Evolutionary conservation across 2,888 invertebrate species (phyloP), one percentile per base, ranked within the genome.

Genomic region (Lasioglossum oenotherae): DNA sequence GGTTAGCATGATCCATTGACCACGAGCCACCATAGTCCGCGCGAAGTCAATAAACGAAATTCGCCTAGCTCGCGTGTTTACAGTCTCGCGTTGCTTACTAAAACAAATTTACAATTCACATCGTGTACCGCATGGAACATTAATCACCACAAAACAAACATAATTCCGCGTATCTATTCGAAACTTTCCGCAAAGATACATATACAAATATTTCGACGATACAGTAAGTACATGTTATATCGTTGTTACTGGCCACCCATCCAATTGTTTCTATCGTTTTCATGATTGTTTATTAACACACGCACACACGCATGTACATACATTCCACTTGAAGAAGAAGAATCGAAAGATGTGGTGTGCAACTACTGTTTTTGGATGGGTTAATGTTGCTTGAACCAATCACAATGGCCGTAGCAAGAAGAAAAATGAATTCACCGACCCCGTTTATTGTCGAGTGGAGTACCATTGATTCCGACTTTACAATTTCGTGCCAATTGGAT

Each of bases 131-230:
- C 84, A 85, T 78, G 80, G 6, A 53, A 46, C 41, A 49, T 31
- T 71, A 64, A 31, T 71, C 64, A n/a, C 73, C 31, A 5, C 38
- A 27, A n/a, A 49, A 67, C 31, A 64, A 67, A 75, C 27, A 72
- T 41, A 41, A 12, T 27, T 64, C 27, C n/a, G 0, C 35, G 64
- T 38, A 38, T 23, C 41, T 16, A 64, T 23, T 27, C 16, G 31
- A 60, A 80, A 72, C 31, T 35, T 14, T 14, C 23, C 79, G 44
- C 79, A 84, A 78, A 83, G 53, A 73, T 53, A 83, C 79, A n/a
- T 4, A n/a, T 5, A 12, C 27, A 0, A 16, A 23, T n/a, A 31
- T 35, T 38, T 60, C 27, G 10, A 14, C 38, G 1, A 41, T 14
- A n/a, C 71, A 71, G 71, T 71, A 41, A 41, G 38, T 71, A 71